phyloP scores from a whole-genome alignment of 2,113 vertebrate genomes.

The Myocastor coypus region DNA sequence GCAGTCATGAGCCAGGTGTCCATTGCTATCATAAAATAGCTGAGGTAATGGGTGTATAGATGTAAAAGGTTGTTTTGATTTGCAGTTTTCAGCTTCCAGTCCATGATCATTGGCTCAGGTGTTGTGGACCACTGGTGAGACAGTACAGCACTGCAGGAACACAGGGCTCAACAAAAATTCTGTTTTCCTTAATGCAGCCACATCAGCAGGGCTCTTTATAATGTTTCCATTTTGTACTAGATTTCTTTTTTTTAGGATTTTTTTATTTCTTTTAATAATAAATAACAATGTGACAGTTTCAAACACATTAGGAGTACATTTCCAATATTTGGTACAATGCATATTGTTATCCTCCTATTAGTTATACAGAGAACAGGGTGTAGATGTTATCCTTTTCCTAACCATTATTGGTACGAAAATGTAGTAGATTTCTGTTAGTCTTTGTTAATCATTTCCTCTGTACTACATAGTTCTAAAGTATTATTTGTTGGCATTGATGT shows the following conservation, averaged over 20 bases:
- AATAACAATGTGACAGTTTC: too few species aligned
- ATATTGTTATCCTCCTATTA: too few species aligned
- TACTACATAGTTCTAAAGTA: not conserved
- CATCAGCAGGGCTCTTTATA: not conserved
- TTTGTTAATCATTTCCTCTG: slow-evolving; percentile 2
- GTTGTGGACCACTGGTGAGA: not conserved
- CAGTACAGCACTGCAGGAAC: not conserved
- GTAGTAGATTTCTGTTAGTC: not conserved
- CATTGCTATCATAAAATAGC: not conserved
- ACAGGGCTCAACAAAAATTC: not conserved
- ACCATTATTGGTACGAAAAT: too few species aligned
- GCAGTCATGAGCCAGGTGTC: not conserved
- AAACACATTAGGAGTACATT: too few species aligned
- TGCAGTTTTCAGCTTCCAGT: not conserved
- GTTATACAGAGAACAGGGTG: too few species aligned
- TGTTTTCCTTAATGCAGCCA: not conserved
- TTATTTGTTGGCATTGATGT: not conserved
- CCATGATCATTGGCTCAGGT: not conserved
- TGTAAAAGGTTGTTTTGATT: not conserved
- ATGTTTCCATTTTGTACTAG: not conserved
- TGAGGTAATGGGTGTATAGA: not conserved
- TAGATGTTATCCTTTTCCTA: too few species aligned
- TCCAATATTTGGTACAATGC: too few species aligned
- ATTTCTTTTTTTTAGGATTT: too few species aligned
- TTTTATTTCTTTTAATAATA: too few species aligned